A percentile compares a stretch with the other conserved stretches of the same genome.
phyloP scores from a whole-genome alignment of 2,113 vertebrate species.

The Turnix velox region DNA sequence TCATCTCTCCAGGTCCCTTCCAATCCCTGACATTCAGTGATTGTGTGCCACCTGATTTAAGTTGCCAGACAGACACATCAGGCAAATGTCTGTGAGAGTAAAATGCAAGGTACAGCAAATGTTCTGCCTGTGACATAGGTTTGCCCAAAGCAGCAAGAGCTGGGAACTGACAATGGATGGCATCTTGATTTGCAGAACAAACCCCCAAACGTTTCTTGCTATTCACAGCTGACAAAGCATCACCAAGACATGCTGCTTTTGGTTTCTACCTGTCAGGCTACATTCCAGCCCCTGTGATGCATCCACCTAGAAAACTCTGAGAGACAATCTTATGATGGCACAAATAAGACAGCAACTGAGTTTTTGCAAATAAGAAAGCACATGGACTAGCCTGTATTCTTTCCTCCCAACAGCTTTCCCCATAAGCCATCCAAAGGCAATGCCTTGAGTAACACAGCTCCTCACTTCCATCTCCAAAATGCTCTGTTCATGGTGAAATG shows the following conservation, averaged over 20 bases:
- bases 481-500: not conserved
- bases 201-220: conserved; percentile 7
- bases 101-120: not conserved
- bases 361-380: conserved; percentile 32
- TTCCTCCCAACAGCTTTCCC: not conserved
- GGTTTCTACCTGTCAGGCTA: conserved; percentile 60
- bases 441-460: not conserved
- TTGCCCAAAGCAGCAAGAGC: conserved; percentile 33
- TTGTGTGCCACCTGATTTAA: not conserved
- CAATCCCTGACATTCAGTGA: no score
- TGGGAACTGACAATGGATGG: conserved; percentile 17
- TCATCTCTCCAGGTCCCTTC: no score
- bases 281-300: conserved; percentile 33
- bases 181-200: conserved; percentile 45
- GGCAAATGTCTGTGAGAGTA: not conserved
- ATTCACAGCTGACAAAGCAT: conserved; percentile 60
- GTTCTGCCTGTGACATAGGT: not conserved
- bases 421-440: not conserved
- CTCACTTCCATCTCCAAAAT: not conserved
- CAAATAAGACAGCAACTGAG: conserved; percentile 21
- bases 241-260: conserved; percentile 44
- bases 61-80: not conserved
- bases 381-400: not conserved
- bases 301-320: conserved; percentile 53
- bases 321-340: conserved; percentile 32